A percentile compares a stretch with the other conserved stretches of the same genome.
Evolutionary conservation across 2,888 invertebrate genomes (phyloP).

Genomic region (Torymus aiolomorphi): DNA sequence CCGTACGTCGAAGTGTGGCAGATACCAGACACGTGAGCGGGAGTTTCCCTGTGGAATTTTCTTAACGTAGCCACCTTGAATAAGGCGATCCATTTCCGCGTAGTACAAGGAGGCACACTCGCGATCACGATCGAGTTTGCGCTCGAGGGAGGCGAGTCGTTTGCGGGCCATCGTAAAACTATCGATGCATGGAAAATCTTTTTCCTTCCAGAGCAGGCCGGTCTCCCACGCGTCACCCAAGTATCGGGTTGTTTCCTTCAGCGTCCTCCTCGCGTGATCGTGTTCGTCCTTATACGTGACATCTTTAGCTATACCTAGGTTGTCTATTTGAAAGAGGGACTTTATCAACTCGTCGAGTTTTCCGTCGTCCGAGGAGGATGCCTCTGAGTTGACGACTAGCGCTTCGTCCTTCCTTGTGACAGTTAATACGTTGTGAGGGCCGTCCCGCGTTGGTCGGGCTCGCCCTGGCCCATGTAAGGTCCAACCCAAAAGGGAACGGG

Average conservation of each 20-base stretch:
- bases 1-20: conserved; percentile 18
- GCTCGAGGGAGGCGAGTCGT: neutral
- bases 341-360: no score
- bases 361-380: no score
- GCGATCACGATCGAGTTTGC: neutral
- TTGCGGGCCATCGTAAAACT: neutral
- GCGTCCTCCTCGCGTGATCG: neutral
- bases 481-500: no score
- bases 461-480: no score
- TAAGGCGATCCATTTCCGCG: conserved; percentile 19
- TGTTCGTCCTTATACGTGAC: neutral
- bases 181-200: no score
- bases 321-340: no score
- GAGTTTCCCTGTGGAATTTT: neutral
- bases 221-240: neutral
- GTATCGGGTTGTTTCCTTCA: neutral
- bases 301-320: no score
- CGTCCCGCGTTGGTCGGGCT: no score
- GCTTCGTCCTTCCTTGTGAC: no score
- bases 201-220: conserved; percentile 2
- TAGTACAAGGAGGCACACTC: conserved; percentile 8
- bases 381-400: no score
- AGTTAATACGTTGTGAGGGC: no score
- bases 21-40: neutral
- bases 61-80: neutral